A percentile compares a stretch with the other conserved stretches of the same genome.
Evolutionary conservation across 2,888 invertebrate species (phyloP).

Genomic region (Perithous albicinctus): DNA sequence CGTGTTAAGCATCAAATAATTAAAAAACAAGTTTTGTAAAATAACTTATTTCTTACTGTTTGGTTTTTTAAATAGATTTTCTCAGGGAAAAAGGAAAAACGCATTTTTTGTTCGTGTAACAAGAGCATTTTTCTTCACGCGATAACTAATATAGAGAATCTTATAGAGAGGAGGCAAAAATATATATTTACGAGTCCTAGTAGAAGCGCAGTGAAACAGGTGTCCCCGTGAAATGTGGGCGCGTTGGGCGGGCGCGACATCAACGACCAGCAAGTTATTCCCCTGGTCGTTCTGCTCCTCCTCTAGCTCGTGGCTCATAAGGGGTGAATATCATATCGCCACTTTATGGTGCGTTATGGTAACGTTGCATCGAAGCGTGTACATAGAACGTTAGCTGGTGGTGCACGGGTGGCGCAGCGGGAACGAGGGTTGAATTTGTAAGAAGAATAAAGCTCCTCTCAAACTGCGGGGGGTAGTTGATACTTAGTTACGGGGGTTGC

Average conservation of each 20-base stretch:
- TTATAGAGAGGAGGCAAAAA: background rate
- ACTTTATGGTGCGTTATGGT: constrained; percentile 79
- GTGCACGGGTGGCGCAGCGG: constrained; percentile 47
- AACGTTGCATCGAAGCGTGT: constrained; percentile 66
- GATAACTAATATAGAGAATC: too few species aligned
- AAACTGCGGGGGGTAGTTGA: constrained; percentile 34
- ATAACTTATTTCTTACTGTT: too few species aligned
- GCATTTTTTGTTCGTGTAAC: too few species aligned
- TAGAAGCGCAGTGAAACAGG: constrained; percentile 76
- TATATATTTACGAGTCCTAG: background rate
- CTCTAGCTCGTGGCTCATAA: constrained; percentile 53
- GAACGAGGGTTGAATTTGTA: constrained; percentile 45
- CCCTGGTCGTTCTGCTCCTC: constrained; percentile 6
- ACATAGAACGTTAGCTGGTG: constrained; percentile 22
- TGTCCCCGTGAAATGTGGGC: constrained; percentile 77
- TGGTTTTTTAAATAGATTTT: too few species aligned
- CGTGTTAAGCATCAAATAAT: too few species aligned
- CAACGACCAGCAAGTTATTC: constrained; percentile 51
- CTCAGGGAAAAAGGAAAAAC: too few species aligned
- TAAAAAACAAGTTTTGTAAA: too few species aligned
- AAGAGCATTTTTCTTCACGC: too few species aligned
- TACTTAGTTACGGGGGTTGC: constrained; percentile 43
- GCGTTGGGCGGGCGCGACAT: constrained; percentile 59
- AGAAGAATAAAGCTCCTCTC: constrained; percentile 36
- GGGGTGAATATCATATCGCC: constrained; percentile 81